These are phyloP conservation scores for Lanius ludovicianus DNA, from an alignment of 2,113 vertebrate genomes.

Conservation along the genomic window DNA sequence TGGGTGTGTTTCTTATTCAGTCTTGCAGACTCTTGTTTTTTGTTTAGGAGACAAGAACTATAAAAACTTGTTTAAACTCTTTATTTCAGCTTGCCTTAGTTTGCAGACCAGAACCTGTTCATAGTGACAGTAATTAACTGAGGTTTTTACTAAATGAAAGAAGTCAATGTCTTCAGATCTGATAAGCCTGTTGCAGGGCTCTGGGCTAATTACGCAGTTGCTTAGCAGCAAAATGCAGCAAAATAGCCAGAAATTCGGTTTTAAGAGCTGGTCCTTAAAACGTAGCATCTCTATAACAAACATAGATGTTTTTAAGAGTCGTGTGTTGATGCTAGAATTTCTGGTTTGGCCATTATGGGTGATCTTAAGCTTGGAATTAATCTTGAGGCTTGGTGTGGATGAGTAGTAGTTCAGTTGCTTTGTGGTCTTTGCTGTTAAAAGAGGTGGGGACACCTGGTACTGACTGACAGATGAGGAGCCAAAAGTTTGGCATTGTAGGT, in stretches of 20 bases:
- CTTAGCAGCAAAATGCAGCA: neutral
- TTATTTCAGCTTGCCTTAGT: neutral
- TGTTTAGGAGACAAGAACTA: neutral
- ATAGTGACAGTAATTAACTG: neutral
- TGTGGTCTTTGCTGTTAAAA: neutral
- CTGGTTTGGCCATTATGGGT: neutral
- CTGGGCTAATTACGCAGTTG: neutral
- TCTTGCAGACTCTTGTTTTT: neutral
- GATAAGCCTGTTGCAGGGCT: neutral
- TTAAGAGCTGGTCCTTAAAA: neutral
- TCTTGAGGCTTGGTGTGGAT: neutral
- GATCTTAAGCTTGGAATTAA: neutral
- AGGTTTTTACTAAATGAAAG: neutral
- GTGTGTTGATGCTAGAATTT: neutral
- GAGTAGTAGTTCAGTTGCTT: neutral
- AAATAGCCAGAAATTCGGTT: neutral
- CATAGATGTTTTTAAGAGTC: neutral
- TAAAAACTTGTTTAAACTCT: neutral
- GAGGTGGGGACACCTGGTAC: neutral
- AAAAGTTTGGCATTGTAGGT: neutral
- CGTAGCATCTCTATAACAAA: neutral
- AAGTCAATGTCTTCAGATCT: neutral
- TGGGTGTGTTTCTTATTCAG: neutral
- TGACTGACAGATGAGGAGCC: neutral
- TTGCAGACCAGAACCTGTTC: neutral